phyloP scores from a whole-genome alignment of 2,797 vertebrate species.

The Knipowitschia caucasica region DNA sequence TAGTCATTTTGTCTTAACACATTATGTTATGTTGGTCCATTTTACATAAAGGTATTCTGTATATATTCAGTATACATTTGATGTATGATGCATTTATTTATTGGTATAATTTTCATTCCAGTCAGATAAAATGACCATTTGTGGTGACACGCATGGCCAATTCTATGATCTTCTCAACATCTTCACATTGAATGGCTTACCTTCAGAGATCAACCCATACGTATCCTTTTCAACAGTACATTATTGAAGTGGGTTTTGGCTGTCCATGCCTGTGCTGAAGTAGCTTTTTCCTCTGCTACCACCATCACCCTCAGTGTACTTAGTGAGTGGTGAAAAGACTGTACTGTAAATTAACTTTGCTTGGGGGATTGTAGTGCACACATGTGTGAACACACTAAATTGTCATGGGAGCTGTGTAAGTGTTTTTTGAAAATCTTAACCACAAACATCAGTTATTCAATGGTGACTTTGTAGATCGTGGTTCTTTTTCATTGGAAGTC shows the following conservation, averaged over 20 bases:
- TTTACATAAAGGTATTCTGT: too few relatives aligned
- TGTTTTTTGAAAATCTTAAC: too few relatives aligned
- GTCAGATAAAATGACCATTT: constrained; percentile 90
- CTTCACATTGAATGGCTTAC: constrained; percentile 90
- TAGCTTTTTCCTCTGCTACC: too few relatives aligned
- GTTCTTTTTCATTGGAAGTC: constrained; percentile 94
- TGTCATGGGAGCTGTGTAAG: too few relatives aligned
- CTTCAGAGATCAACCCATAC: constrained; percentile 87
- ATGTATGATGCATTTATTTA: too few relatives aligned
- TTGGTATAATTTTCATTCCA: constrained; percentile 48
- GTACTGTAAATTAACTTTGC: too few relatives aligned
- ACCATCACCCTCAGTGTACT: too few relatives aligned
- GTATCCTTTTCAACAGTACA: constrained; percentile 97
- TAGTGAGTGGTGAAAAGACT: too few relatives aligned
- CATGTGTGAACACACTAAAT: background rate
- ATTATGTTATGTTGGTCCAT: too few relatives aligned
- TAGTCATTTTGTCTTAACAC: constrained; percentile 44
- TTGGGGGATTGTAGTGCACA: background rate
- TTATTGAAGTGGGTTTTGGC: too few relatives aligned
- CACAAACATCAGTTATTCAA: constrained; percentile 85
- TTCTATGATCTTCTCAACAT: constrained; percentile 95
- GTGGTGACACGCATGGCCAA: constrained; percentile 92
- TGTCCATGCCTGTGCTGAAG: too few relatives aligned
- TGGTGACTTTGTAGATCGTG: constrained; percentile 93
- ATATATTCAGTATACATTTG: too few relatives aligned